These are phyloP conservation scores for Zygogramma bicolorata DNA, from an alignment of 2,888 invertebrate species.

Conservation along the genomic window DNA sequence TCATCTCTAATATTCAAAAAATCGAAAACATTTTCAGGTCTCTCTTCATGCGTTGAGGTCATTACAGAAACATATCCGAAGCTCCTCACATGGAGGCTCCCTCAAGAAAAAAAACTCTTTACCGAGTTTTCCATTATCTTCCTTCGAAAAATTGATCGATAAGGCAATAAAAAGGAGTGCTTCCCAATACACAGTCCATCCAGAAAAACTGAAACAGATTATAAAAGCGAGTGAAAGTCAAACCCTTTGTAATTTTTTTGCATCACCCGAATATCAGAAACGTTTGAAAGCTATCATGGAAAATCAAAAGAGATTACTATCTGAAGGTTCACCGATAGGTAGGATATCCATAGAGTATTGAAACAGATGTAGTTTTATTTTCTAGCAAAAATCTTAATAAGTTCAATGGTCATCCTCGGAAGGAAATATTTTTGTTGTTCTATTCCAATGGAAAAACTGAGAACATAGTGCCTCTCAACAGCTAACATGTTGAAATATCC, in stretches of 20 bases:
- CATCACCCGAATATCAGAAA: constrained; percentile 42
- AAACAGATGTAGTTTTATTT: background rate
- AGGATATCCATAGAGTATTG: background rate
- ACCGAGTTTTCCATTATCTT: background rate
- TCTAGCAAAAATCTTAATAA: too few relatives aligned
- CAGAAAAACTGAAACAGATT: constrained; percentile 46
- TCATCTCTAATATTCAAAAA: background rate
- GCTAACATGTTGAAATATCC: too few relatives aligned
- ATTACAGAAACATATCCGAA: background rate
- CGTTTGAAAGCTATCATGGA: constrained; percentile 37
- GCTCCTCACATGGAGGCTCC: background rate
- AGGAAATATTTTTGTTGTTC: too few relatives aligned
- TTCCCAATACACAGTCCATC: constrained; percentile 40
- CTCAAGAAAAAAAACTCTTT: background rate
- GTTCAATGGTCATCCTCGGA: too few relatives aligned
- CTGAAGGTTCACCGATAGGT: constrained; percentile 33
- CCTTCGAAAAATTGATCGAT: background rate
- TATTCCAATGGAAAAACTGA: too few relatives aligned
- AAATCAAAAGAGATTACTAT: constrained; percentile 35
- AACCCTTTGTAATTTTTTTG: constrained; percentile 43
- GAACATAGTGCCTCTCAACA: too few relatives aligned
- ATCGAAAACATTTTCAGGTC: background rate
- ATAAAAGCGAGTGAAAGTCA: constrained; percentile 43
- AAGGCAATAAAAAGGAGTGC: background rate
- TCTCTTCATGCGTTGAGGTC: constrained; percentile 3